Evolutionary conservation across 2,113 vertebrate genomes (phyloP), one percentile per base, ranked within the genome.

Genomic region (Ariopsis seemanni): DNA sequence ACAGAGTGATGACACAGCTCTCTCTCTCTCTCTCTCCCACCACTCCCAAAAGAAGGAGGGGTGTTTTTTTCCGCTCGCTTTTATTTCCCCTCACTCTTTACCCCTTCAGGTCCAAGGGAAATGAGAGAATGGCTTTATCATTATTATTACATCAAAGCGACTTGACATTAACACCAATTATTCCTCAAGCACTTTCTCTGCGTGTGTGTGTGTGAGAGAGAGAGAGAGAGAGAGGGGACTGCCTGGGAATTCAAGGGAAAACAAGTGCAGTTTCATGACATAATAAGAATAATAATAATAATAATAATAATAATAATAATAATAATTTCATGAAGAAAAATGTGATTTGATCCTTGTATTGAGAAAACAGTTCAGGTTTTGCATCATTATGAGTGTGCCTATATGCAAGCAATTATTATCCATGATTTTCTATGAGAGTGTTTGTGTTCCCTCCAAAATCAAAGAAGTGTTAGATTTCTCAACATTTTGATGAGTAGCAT

Each of bases 161-260:
- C 34, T 60, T 85, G 84, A 85, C 55, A 85, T 85, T 48, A 62
- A 75, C 34, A 77, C 22, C 84, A 77, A 75, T 85, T 85, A 50
- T 77, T 85, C 53, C 30, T 48, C 42, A 79, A 55, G 75, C 75
- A 55, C 4, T 77, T 12, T 52, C 42, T 75, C 18, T 50, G 9
- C 52, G 42, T 52, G 15, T 48, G 7, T 72, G 34, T 72, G 30
- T 72, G 69, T 42, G 69, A 34, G 82, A 57, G 82, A 65, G 30
- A 65, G 25, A 50, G 80, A 87, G 74, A 83, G 74, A 74, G 79
- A 86, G 87, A 25, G 62, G 34, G 20, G 60, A 50, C 82, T 67
- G 87, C 88, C 83, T 67, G 85, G 84, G 85, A 88, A 55, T 0
- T 5, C 30, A 57, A 58, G 20, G 34, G 34, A 77, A 85, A 50